These are phyloP conservation scores for Bombus affinis DNA, from an alignment of 1,140 invertebrate genomes.

Conservation along the genomic window DNA sequence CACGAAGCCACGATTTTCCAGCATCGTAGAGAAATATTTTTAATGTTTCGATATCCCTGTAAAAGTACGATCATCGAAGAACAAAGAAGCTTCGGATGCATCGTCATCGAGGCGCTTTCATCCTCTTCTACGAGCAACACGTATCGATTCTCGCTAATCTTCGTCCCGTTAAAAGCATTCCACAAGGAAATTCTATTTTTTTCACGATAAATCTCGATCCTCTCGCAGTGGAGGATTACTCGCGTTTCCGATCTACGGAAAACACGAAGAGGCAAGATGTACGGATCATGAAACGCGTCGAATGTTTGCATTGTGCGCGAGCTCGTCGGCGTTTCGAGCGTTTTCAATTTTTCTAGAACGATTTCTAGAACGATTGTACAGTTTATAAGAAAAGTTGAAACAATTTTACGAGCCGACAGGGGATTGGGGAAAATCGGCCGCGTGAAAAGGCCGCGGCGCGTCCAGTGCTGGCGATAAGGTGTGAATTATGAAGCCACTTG, in stretches of 20 bases:
- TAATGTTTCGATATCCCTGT: not conserved
- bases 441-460: slow-evolving; percentile 40
- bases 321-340: slow-evolving; percentile 26
- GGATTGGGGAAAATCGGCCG: not conserved
- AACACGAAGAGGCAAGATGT: not conserved
- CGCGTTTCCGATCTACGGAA: not conserved
- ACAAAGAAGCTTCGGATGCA: not conserved
- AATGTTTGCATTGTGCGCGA: slow-evolving; percentile 29
- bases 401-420: slow-evolving; percentile 65
- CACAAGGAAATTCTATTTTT: slow-evolving; percentile 5
- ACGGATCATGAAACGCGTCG: slow-evolving; percentile 15
- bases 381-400: slow-evolving; percentile 41
- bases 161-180: slow-evolving; percentile 7
- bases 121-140: not conserved
- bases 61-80: not conserved
- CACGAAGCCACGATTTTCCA: not conserved
- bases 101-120: not conserved
- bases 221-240: slow-evolving; percentile 4
- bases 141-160: slow-evolving; percentile 10
- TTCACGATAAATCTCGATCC: not conserved
- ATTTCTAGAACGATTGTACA: too few species aligned
- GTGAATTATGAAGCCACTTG: slow-evolving; percentile 67
- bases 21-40: not conserved
- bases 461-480: slow-evolving; percentile 60
- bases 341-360: not conserved